Percentiles rank a stretch among this genome's conserved stretches.
Evolutionary conservation across 2,113 vertebrate genomes (phyloP).

Genomic region (Microcebus murinus): DNA sequence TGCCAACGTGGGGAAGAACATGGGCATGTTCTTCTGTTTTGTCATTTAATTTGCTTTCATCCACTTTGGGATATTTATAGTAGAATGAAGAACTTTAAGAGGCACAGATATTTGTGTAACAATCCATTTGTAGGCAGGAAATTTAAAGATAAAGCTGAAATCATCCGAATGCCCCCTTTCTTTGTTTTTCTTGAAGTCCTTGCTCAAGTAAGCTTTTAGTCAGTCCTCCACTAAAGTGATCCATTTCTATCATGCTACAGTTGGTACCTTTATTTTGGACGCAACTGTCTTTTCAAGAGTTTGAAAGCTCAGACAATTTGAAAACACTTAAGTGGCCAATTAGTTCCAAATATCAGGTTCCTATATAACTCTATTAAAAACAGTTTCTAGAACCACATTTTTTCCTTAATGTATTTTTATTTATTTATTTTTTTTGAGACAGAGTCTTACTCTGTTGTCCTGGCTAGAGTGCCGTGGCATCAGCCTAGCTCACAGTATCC

Average conservation of each 20-base stretch:
- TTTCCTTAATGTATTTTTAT: not conserved
- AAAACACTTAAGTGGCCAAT: conserved; percentile 37
- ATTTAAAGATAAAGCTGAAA: not conserved
- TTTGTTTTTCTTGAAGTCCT: not conserved
- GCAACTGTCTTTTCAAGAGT: not conserved
- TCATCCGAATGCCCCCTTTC: not conserved
- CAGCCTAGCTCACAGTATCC: too few relatives aligned
- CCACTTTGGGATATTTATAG: not conserved
- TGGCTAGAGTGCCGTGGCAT: too few relatives aligned
- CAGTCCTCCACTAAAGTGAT: not conserved
- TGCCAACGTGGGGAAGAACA: not conserved
- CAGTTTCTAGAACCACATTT: conserved; percentile 14
- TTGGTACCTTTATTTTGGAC: not conserved
- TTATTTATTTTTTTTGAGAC: too few relatives aligned
- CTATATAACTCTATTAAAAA: conserved; percentile 5
- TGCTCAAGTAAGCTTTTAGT: not conserved
- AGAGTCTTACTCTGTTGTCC: too few relatives aligned
- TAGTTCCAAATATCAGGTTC: not conserved
- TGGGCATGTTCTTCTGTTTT: not conserved
- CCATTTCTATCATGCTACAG: not conserved
- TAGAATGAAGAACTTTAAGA: conserved; percentile 22
- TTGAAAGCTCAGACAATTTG: not conserved
- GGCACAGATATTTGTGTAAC: not conserved
- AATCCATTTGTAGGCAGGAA: not conserved
- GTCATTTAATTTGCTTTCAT: not conserved